Conservation (phyloP, 2,888 invertebrate genomes). For the Clepsis dumicolana region DNA sequence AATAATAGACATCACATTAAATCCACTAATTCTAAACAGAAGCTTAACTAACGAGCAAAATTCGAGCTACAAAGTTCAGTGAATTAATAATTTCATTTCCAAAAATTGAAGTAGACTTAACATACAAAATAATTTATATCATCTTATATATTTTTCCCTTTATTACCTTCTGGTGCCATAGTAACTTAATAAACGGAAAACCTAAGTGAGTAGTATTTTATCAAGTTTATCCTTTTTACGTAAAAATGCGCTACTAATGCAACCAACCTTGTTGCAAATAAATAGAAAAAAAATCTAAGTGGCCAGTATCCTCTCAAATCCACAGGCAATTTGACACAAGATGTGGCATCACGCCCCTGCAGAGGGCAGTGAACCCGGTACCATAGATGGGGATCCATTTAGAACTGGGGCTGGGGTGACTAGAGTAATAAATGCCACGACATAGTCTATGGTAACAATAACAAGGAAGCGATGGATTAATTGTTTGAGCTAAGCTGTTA, state of each 20-base stretch:
- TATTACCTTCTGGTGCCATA: no score
- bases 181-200: no score
- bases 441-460: constrained; percentile 36
- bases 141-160: no score
- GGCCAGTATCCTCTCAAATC: constrained; percentile 37
- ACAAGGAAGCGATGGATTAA: constrained; percentile 29
- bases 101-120: no score
- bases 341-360: constrained; percentile 42
- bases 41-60: no score
- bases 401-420: constrained; percentile 34
- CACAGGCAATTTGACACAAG: constrained; percentile 43
- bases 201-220: not conserved
- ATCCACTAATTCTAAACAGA: no score
- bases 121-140: no score
- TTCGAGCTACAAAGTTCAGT: no score
- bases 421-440: constrained; percentile 38
- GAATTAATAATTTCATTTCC: no score
- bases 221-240: not conserved
- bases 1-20: no score
- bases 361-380: constrained; percentile 37
- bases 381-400: constrained; percentile 36
- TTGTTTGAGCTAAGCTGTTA: constrained; percentile 17
- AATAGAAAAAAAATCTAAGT: constrained; percentile 4
- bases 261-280: not conserved
- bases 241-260: no score